These are phyloP conservation scores for Tipula confusa DNA, from an alignment of 2,888 invertebrate genomes.

Conservation along the genomic window DNA sequence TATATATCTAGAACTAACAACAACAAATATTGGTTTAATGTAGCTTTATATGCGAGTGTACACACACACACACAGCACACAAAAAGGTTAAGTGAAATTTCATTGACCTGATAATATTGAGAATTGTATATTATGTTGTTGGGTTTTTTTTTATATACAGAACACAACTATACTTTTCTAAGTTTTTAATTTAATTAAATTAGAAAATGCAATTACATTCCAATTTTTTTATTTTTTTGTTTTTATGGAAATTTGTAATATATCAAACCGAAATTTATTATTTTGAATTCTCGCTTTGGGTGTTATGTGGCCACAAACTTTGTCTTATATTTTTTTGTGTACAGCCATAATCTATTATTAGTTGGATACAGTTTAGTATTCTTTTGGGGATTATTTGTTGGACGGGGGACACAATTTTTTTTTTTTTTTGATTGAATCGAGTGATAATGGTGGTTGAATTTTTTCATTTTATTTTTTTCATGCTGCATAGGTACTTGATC, in stretches of 20 bases:
- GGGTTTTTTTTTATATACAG: too few species aligned
- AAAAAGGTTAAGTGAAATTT: constrained; percentile 20
- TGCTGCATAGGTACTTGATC: background rate
- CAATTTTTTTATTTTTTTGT: background rate
- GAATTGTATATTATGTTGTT: background rate
- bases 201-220: constrained; percentile 25
- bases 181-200: constrained; percentile 25
- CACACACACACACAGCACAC: background rate
- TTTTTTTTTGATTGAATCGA: background rate
- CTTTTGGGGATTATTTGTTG: background rate
- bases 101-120: constrained; percentile 25
- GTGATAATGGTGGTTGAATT: background rate
- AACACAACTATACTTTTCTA: background rate
- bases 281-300: constrained; percentile 25
- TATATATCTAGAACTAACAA: background rate
- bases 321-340: background rate
- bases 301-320: constrained; percentile 25
- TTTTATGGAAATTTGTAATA: constrained; percentile 5
- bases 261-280: constrained; percentile 20
- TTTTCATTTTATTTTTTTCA: background rate
- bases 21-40: background rate
- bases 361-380: background rate
- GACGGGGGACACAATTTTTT: background rate
- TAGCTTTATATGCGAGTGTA: background rate
- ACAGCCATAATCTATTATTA: constrained; percentile 15